Conservation (phyloP, 2,888 invertebrate genomes). For the Ophion ventricosus region DNA sequence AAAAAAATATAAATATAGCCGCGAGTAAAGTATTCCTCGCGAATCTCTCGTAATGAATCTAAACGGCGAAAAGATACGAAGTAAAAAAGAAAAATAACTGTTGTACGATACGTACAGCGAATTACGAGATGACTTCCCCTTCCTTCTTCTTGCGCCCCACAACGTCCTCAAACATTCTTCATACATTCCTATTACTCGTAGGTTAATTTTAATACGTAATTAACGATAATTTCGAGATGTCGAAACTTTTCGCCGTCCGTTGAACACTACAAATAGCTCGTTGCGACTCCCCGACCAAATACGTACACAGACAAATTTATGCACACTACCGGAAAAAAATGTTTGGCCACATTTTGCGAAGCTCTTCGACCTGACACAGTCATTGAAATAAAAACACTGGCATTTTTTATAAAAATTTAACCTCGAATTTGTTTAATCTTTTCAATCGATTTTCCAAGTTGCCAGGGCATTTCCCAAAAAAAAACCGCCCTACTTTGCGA, state of each 20-base stretch:
- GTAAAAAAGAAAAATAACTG: background rate
- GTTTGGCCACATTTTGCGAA: too few species aligned
- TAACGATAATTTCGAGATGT: slow-evolving; percentile 64
- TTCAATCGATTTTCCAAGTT: too few species aligned
- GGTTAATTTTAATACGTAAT: slow-evolving; percentile 74
- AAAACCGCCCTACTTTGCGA: too few species aligned
- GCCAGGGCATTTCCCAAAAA: too few species aligned
- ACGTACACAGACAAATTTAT: background rate
- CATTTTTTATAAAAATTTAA: too few species aligned
- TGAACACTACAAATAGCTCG: slow-evolving; percentile 32
- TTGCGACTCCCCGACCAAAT: slow-evolving; percentile 34
- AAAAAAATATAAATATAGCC: slow-evolving; percentile 60
- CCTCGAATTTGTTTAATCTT: too few species aligned
- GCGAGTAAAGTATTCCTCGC: slow-evolving; percentile 11
- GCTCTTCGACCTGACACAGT: too few species aligned
- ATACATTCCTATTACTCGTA: slow-evolving; percentile 75
- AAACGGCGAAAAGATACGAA: background rate
- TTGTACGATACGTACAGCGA: slow-evolving; percentile 29
- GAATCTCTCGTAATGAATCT: slow-evolving; percentile 45
- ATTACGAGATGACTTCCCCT: slow-evolving; percentile 43
- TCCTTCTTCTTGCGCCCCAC: background rate
- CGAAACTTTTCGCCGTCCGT: slow-evolving; percentile 41
- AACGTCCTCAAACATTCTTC: slow-evolving; percentile 61
- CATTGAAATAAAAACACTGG: too few species aligned
- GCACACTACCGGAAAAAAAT: background rate